Conservation (phyloP, 2,888 invertebrate genomes). For the Nomada fucata region DNA sequence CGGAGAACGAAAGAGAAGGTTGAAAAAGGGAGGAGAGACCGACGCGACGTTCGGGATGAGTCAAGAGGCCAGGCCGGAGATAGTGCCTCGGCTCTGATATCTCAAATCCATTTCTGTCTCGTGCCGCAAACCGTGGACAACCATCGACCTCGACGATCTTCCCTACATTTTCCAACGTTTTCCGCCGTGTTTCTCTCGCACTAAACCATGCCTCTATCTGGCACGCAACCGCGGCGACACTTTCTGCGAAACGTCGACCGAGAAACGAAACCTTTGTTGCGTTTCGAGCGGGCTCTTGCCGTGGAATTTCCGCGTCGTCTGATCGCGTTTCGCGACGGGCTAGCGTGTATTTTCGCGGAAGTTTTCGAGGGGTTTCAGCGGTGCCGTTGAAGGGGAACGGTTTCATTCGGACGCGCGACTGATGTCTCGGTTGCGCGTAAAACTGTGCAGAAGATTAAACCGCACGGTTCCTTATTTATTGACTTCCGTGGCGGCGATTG, state of each 20-base stretch:
- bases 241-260: slow-evolving; percentile 8
- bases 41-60: slow-evolving; percentile 28
- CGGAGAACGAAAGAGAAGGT: slow-evolving; percentile 54
- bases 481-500: neutral
- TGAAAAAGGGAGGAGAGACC: slow-evolving; percentile 22
- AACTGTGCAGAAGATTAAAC: neutral
- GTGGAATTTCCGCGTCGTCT: neutral
- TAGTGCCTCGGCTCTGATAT: slow-evolving; percentile 67
- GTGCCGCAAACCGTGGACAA: slow-evolving; percentile 62
- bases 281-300: neutral
- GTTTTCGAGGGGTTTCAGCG: neutral
- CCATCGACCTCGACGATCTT: slow-evolving; percentile 42
- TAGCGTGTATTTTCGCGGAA: neutral
- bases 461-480: neutral
- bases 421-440: neutral
- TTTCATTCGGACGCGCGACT: neutral
- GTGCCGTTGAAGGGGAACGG: neutral
- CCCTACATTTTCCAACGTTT: slow-evolving; percentile 23
- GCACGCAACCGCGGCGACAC: slow-evolving; percentile 5
- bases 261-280: slow-evolving; percentile 9
- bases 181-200: neutral
- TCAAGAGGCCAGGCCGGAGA: slow-evolving; percentile 63
- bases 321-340: neutral
- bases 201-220: slow-evolving; percentile 2
- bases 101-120: slow-evolving; percentile 71